These are phyloP conservation scores for silkworm (Bombyx mori) DNA, from an alignment of 1,140 invertebrate genomes.

Conservation along the genomic window DNA sequence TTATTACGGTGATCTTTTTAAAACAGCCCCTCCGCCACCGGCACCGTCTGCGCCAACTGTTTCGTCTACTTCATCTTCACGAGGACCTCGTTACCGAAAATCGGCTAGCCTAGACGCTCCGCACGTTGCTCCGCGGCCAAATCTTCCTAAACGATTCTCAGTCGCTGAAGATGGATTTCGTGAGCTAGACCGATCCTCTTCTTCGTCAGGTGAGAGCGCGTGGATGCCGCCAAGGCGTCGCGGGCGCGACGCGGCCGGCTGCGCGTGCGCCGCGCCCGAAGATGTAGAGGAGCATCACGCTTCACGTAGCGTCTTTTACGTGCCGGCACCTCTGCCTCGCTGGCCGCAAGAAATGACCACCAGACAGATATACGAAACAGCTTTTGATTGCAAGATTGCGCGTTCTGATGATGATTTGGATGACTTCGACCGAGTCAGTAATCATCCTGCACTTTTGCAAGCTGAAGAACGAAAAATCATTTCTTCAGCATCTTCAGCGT, in stretches of 20 bases:
- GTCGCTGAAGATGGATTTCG: conserved; percentile 77
- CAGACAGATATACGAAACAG: conserved; percentile 88
- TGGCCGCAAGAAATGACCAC: conserved; percentile 73
- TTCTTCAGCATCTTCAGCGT: conserved; percentile 61
- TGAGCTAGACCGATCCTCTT: conserved; percentile 63
- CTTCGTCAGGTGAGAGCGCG: conserved; percentile 65
- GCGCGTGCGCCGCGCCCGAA: conserved; percentile 76
- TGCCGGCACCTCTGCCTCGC: conserved; percentile 77
- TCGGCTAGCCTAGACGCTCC: conserved; percentile 80
- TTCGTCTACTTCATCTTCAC: conserved; percentile 53
- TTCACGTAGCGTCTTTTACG: conserved; percentile 74
- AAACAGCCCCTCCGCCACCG: conserved; percentile 52
- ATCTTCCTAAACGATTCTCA: conserved; percentile 74
- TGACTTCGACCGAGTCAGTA: conserved; percentile 84
- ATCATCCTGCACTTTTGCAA: conserved; percentile 82
- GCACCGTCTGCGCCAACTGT: conserved; percentile 46
- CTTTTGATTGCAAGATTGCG: conserved; percentile 88
- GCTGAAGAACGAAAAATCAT: conserved; percentile 65
- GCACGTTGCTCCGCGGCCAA: conserved; percentile 64
- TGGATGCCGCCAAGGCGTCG: conserved; percentile 75
- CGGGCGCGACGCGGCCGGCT: conserved; percentile 74
- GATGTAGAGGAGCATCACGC: conserved; percentile 75
- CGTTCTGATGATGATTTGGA: conserved; percentile 87
- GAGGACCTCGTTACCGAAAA: conserved; percentile 69
- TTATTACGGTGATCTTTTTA: conserved; percentile 83